Evolutionary conservation across 1,140 invertebrate species (phyloP), one percentile per base, ranked within the genome.

Genomic region (Panagrolaimus sp.): DNA sequence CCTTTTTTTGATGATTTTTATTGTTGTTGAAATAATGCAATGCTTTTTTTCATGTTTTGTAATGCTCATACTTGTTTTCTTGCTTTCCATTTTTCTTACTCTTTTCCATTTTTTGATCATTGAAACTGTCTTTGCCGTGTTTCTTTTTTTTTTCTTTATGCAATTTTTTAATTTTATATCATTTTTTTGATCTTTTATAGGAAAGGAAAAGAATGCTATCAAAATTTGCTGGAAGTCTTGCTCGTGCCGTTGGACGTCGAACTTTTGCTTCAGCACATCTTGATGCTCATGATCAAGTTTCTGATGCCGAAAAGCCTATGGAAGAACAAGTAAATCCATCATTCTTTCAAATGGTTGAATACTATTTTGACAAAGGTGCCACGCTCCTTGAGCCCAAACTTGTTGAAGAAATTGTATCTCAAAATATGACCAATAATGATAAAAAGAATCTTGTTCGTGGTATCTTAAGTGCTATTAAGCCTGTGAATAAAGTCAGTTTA

Each of bases 331-430:
- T 73, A 63, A 82, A 76, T 65, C 81, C 81, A 4, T 82, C 81
- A 15, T 83, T 79, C 65, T 84, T 74, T 45, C 82, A 78, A 76
- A 82, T 82, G 80, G 80, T 82, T 21, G 80, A 83, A 67, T 78
- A 83, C 69, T 82, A 83, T 68, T 82, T 82, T 44, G 82, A 82
- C 68, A 82, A 81, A 68, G 80, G 86, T 21, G 78, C 84, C 9
- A 43, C 63, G 8, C 75, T 85, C 45, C 74, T 87, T 15, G 82
- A 85, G 74, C 82, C 84, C 21, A 83, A 84, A 52, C 72, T 87
- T 17, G 78, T 84, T 7, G 78, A 84, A 46, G 81, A 84, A 52
- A 69, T 84, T 38, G 77, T 76, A 28, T 79, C 78, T 9, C 78
- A 77, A 52, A 74, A 38, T 12, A 70, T 64, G 17, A 71, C 52